Evolutionary conservation across 2,113 vertebrate species (phyloP).

Genomic region (Balaeniceps rex): DNA sequence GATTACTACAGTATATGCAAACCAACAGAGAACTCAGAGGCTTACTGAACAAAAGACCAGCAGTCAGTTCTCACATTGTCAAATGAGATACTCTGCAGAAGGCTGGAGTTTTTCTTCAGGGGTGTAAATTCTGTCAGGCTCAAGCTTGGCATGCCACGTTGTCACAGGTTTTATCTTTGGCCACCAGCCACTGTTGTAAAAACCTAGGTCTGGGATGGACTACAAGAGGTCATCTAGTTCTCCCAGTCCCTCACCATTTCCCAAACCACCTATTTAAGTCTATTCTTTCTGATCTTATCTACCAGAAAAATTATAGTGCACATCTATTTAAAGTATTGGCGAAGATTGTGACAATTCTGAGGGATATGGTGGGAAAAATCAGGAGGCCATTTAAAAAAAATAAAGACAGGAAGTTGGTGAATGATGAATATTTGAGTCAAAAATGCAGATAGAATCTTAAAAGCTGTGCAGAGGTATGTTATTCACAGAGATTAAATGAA

Average conservation of each 20-base stretch:
- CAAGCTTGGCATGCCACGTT: background rate
- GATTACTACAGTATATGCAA: background rate
- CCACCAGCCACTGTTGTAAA: background rate
- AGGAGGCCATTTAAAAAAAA: background rate
- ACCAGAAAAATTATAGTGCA: background rate
- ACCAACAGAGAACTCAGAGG: background rate
- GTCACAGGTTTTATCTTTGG: background rate
- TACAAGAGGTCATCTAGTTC: background rate
- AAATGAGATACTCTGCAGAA: background rate
- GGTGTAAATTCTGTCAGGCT: background rate
- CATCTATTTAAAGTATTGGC: background rate
- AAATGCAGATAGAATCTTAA: background rate
- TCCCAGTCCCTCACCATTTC: background rate
- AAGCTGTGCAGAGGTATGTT: background rate
- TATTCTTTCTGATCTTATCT: background rate
- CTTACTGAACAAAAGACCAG: background rate
- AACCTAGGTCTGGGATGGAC: background rate
- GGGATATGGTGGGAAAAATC: background rate
- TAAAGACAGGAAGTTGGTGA: background rate
- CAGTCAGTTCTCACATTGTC: background rate
- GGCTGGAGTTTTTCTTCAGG: background rate
- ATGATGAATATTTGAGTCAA: background rate
- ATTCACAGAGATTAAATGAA: background rate
- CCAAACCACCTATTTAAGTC: background rate
- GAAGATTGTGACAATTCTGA: background rate